Conservation (phyloP, 1,140 invertebrate species). For the Phymastichus coffea region DNA sequence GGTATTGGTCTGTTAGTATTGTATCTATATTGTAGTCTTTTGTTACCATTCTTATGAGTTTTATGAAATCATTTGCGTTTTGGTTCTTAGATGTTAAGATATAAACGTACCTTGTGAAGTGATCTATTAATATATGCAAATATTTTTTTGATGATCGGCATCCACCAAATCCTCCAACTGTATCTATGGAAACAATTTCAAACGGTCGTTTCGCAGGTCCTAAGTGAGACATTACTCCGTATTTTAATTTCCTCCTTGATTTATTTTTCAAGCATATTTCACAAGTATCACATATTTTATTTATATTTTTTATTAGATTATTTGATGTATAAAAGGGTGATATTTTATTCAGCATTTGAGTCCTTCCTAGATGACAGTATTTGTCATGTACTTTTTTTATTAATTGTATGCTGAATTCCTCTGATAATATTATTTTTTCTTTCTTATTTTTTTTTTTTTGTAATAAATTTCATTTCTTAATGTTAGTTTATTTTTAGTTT, state of each 20-base stretch:
- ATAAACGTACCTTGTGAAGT: background rate
- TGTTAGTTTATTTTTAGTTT: too few species aligned
- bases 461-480: too few species aligned
- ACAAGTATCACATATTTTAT: background rate
- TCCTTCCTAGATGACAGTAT: background rate
- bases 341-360: background rate
- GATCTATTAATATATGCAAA: background rate
- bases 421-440: too few species aligned
- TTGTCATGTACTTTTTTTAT: background rate
- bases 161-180: background rate
- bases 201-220: background rate
- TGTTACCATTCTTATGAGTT: background rate
- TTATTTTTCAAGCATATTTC: too few species aligned
- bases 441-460: too few species aligned
- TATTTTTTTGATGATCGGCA: background rate
- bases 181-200: background rate
- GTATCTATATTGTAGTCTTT: background rate
- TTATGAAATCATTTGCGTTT: background rate
- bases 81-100: background rate
- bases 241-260: background rate
- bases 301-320: background rate
- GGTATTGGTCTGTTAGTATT: conserved; percentile 4
- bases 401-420: too few species aligned
- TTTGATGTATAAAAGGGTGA: background rate
- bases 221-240: background rate